These are phyloP conservation scores for Cichladusa arquata DNA, from an alignment of 2,113 vertebrate species.

Conservation along the genomic window DNA sequence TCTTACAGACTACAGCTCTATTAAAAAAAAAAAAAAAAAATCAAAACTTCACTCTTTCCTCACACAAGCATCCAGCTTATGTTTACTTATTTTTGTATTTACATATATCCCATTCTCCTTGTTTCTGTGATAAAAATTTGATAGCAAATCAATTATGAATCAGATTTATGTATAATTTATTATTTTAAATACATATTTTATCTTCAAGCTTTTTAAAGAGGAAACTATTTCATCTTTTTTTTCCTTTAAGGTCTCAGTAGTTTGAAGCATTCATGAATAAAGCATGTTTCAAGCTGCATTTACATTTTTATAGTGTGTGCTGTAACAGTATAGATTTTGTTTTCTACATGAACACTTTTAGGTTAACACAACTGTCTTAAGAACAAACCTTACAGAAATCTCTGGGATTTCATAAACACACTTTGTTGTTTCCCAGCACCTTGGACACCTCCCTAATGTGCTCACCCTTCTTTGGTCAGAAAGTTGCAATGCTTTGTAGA, in stretches of 20 bases:
- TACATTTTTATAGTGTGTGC: slow-evolving; percentile 73
- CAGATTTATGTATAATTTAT: slow-evolving; percentile 75
- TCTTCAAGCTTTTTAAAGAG: slow-evolving; percentile 70
- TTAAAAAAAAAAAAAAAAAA: background rate
- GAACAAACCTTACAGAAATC: slow-evolving; percentile 60
- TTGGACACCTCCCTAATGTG: slow-evolving; percentile 7
- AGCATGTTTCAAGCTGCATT: slow-evolving; percentile 68
- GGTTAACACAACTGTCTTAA: slow-evolving; percentile 55
- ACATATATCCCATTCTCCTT: slow-evolving; percentile 61
- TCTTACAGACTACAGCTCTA: background rate
- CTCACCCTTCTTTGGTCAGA: background rate
- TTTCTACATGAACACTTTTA: slow-evolving; percentile 62
- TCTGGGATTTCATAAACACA: slow-evolving; percentile 56
- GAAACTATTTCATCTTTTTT: slow-evolving; percentile 64
- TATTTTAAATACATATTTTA: slow-evolving; percentile 79
- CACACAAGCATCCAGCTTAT: background rate
- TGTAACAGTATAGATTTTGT: slow-evolving; percentile 69
- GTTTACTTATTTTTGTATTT: slow-evolving; percentile 66
- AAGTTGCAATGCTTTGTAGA: slow-evolving; percentile 5
- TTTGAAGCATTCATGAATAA: slow-evolving; percentile 78
- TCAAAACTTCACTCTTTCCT: slow-evolving; percentile 5
- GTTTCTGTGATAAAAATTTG: slow-evolving; percentile 77
- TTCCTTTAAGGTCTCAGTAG: slow-evolving; percentile 67
- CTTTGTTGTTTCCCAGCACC: slow-evolving; percentile 51
- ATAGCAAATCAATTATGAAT: slow-evolving; percentile 76